phyloP scores from a whole-genome alignment of 2,797 vertebrate genomes.

The Smutsia gigantea region DNA sequence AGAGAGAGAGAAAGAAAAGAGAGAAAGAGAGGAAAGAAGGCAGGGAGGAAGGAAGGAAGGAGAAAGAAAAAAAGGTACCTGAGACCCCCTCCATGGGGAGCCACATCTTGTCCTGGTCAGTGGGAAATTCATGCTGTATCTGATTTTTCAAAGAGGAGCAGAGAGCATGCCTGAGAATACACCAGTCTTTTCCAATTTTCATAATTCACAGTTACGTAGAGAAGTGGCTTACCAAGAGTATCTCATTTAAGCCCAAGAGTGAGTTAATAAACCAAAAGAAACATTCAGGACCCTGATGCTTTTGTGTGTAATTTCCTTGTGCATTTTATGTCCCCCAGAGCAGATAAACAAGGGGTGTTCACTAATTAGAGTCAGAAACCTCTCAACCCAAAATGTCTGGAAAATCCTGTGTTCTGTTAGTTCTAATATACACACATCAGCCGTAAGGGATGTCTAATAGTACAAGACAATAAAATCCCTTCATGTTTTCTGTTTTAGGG shows the following conservation, averaged over 20 bases:
- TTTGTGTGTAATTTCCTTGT: conserved; percentile 53
- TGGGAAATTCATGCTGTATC: not conserved
- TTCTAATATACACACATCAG: conserved; percentile 81
- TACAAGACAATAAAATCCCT: conserved; percentile 86
- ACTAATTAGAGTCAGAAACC: conserved; percentile 61
- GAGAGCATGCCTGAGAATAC: not conserved
- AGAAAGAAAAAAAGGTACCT: too few relatives aligned
- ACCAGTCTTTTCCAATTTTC: conserved; percentile 2
- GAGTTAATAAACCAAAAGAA: conserved; percentile 47
- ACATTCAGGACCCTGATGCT: not conserved
- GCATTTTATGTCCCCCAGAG: conserved; percentile 41
- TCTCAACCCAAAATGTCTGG: conserved; percentile 51
- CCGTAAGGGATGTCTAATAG: conserved; percentile 82
- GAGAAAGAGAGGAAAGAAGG: not conserved
- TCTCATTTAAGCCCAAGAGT: conserved; percentile 28
- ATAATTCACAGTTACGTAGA: conserved; percentile 27
- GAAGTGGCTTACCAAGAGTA: conserved; percentile 1
- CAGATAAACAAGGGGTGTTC: conserved; percentile 56
- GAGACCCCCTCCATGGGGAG: not conserved
- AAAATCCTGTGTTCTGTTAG: conserved; percentile 71
- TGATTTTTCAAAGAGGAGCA: not conserved
- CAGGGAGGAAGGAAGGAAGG: too few relatives aligned
- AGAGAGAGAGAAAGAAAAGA: not conserved
- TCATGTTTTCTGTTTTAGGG: conserved; percentile 83
- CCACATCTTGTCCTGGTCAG: not conserved